These are phyloP conservation scores for Sturnira hondurensis DNA, from an alignment of 2,113 vertebrate genomes.

Conservation along the genomic window DNA sequence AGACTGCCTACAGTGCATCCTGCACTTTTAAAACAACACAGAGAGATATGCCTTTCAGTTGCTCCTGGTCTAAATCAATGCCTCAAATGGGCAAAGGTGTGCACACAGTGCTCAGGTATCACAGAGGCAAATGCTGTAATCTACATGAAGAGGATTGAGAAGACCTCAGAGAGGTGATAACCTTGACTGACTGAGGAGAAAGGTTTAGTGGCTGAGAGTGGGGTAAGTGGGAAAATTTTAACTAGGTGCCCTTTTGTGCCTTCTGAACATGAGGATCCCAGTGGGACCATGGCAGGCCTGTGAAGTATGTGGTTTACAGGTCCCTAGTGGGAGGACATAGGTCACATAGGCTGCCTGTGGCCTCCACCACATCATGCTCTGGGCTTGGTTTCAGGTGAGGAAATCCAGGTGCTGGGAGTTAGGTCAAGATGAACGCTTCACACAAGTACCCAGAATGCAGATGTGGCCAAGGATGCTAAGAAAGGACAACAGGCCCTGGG, in stretches of 20 bases:
- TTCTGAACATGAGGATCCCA: not conserved
- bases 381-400: not conserved
- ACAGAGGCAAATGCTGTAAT: fast-evolving
- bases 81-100: not conserved
- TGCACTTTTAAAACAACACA: not conserved
- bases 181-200: not conserved
- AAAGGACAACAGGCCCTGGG: not conserved
- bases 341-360: not conserved
- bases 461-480: not conserved
- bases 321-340: not conserved
- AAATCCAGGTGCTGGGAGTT: not conserved
- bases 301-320: not conserved
- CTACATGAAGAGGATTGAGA: not conserved
- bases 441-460: not conserved
- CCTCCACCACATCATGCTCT: not conserved
- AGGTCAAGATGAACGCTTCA: not conserved
- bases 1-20: not conserved
- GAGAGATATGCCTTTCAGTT: not conserved
- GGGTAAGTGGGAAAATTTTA: not conserved
- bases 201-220: not conserved
- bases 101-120: not conserved
- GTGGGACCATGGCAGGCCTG: not conserved
- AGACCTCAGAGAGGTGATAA: not conserved
- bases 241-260: not conserved
- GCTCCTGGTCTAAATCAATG: not conserved